Conservation (phyloP, 2,888 invertebrate genomes). For the Phaedon cochleariae region DNA sequence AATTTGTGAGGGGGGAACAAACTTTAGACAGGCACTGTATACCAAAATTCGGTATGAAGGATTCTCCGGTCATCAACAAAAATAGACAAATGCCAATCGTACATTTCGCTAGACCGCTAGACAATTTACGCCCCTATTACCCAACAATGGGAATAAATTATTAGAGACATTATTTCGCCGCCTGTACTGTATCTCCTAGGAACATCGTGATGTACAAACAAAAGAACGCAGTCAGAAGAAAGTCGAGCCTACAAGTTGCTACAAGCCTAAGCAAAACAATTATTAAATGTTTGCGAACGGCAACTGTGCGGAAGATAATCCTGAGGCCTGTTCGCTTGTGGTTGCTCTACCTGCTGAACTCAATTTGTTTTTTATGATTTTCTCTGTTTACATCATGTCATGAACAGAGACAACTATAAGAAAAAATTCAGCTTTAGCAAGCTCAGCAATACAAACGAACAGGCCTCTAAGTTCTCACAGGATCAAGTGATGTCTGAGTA, state of each 20-base stretch:
- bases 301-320: background rate
- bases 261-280: conserved; percentile 27
- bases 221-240: conserved; percentile 26
- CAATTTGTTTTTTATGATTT: too few species aligned
- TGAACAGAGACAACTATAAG: too few species aligned
- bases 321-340: too few species aligned
- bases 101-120: background rate
- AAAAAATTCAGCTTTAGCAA: too few species aligned
- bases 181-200: conserved; percentile 1
- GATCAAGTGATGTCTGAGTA: too few species aligned
- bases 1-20: too few species aligned
- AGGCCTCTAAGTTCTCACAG: too few species aligned
- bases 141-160: conserved; percentile 10
- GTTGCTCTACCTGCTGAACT: too few species aligned
- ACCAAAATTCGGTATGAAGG: too few species aligned
- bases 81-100: background rate
- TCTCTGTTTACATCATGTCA: too few species aligned
- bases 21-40: too few species aligned
- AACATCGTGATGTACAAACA: conserved; percentile 33
- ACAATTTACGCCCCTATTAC: conserved; percentile 3
- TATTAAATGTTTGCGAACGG: background rate
- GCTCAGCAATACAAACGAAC: too few species aligned
- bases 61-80: background rate
- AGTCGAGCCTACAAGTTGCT: conserved; percentile 22
- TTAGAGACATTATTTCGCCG: conserved; percentile 5